phyloP scores from a whole-genome alignment of 1,140 invertebrate genomes.

The Rhopalosiphum maidis region DNA sequence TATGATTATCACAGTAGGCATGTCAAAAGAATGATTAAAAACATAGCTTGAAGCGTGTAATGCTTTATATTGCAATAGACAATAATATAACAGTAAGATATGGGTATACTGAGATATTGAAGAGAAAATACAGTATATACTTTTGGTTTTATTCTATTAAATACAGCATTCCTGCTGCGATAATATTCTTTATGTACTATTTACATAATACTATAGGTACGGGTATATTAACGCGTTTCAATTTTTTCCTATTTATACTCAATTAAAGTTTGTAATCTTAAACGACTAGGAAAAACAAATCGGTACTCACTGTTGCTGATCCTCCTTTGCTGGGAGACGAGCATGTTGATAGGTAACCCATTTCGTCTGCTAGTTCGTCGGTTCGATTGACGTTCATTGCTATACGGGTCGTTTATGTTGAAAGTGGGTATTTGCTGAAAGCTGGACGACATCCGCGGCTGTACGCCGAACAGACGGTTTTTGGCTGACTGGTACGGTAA shows the following conservation, averaged over 20 bases:
- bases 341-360: slow-evolving; percentile 42
- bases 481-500: slow-evolving; percentile 49
- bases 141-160: not conserved
- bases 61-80: not conserved
- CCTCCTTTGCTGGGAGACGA: slow-evolving; percentile 27
- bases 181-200: not conserved
- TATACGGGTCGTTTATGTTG: slow-evolving; percentile 40
- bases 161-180: not conserved
- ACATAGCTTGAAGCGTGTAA: not conserved
- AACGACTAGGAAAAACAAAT: not conserved
- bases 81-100: not conserved
- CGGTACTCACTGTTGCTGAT: slow-evolving; percentile 50
- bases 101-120: not conserved
- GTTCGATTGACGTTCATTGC: not conserved
- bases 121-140: not conserved
- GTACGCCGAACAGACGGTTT: slow-evolving; percentile 35
- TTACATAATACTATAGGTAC: not conserved
- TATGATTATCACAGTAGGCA: not conserved
- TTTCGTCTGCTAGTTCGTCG: slow-evolving; percentile 22
- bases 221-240: not conserved
- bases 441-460: slow-evolving; percentile 30
- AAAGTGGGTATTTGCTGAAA: slow-evolving; percentile 49
- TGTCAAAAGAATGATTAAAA: not conserved
- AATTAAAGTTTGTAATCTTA: not conserved
- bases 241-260: not conserved